phyloP scores from a whole-genome alignment of 2,797 vertebrate species.

The Chiloscyllium punctatum region DNA sequence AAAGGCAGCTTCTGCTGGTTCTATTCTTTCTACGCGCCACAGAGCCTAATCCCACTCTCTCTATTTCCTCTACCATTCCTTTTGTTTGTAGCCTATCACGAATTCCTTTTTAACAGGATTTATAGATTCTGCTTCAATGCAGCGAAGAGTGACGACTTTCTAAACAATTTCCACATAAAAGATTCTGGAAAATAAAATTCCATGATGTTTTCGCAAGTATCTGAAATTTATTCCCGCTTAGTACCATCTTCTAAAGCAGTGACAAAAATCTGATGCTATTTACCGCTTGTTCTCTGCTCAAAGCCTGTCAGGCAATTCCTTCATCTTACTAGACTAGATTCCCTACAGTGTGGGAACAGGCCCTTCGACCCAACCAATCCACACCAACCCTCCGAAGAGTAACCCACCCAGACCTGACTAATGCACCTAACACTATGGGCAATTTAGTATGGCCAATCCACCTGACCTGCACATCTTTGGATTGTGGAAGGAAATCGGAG shows the following conservation, averaged over 20 bases:
- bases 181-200: neutral
- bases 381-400: no score
- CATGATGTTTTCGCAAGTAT: neutral
- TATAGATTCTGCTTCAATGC: neutral
- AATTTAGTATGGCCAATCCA: no score
- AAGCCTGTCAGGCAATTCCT: neutral
- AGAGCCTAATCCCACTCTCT: neutral
- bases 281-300: no score
- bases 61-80: neutral
- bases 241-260: neutral
- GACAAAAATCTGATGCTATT: neutral
- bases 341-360: no score
- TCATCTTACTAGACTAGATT: neutral
- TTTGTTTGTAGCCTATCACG: neutral
- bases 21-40: neutral
- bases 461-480: no score
- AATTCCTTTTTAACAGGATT: neutral
- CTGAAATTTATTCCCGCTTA: neutral
- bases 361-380: no score
- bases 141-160: neutral
- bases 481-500: no score
- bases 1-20: neutral
- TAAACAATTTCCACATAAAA: neutral
- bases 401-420: no score
- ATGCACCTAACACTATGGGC: no score